Evolutionary conservation across 2,113 vertebrate genomes (phyloP).

Genomic region (Pituophis catenifer): DNA sequence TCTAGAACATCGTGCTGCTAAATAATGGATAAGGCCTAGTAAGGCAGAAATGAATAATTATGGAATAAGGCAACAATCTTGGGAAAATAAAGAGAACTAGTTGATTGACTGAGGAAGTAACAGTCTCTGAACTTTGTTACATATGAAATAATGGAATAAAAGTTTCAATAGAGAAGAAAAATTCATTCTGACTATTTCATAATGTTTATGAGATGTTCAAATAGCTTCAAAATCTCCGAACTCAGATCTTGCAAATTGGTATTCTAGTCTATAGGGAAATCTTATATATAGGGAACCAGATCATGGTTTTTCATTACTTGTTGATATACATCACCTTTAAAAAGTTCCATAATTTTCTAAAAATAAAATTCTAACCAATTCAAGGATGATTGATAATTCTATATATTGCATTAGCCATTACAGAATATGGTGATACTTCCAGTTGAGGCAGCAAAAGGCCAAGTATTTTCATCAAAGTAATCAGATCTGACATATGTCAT

Average conservation of each 20-base stretch:
- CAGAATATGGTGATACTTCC: not conserved
- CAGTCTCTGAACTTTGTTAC: not conserved
- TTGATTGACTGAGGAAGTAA: not conserved
- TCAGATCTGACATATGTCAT: not conserved
- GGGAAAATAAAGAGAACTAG: not conserved
- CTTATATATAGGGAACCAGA: not conserved
- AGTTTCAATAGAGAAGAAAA: not conserved
- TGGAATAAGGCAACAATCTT: not conserved
- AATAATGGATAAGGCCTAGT: not conserved
- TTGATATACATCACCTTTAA: not conserved
- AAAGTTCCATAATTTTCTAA: not conserved
- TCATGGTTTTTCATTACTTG: not conserved
- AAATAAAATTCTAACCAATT: not conserved
- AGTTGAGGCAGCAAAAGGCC: constrained; percentile 2
- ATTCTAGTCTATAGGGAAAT: not conserved
- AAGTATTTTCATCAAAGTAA: constrained; percentile 22
- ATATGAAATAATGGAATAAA: not conserved
- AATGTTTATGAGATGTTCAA: not conserved
- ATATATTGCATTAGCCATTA: not conserved
- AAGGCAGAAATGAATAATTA: not conserved
- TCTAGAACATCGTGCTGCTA: not conserved
- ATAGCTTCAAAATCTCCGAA: not conserved
- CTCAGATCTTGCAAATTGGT: not conserved
- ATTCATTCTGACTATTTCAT: not conserved
- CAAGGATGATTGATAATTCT: not conserved